phyloP scores from a whole-genome alignment of 2,113 vertebrate species.

The Dunckerocampus dactyliophorus region DNA sequence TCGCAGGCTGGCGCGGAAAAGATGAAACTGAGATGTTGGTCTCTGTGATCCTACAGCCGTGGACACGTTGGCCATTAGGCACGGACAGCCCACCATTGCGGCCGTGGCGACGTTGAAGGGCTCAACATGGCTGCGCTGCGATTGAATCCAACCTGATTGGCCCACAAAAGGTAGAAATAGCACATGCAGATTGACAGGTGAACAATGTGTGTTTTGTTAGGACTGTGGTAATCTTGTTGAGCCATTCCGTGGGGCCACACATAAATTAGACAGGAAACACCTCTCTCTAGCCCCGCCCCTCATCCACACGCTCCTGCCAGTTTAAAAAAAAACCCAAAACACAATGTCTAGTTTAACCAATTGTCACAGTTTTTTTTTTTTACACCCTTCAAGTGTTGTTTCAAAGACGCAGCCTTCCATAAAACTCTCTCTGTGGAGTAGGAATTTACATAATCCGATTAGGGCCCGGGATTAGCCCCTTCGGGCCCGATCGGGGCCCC shows the following conservation, averaged over 20 bases:
- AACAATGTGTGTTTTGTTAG: conserved; percentile 74
- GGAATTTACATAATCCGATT: conserved; percentile 99
- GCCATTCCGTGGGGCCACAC: conserved; percentile 66
- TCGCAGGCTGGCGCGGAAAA: conserved; percentile 12
- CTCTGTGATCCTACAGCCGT: conserved; percentile 51
- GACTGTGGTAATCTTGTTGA: conserved; percentile 74
- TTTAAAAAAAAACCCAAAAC: conserved; percentile 52
- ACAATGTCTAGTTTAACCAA: conserved; percentile 69
- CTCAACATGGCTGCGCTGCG: conserved; percentile 37
- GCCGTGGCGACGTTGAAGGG: neutral
- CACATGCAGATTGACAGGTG: conserved; percentile 70
- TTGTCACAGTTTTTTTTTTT: conserved; percentile 69
- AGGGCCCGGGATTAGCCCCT: conserved; percentile 81
- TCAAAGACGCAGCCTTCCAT: conserved; percentile 75
- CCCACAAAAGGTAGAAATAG: conserved; percentile 64
- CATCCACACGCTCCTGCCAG: conserved; percentile 28
- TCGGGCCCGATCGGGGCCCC: conserved; percentile 81
- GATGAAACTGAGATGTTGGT: conserved; percentile 63
- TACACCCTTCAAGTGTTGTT: conserved; percentile 80
- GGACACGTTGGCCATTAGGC: conserved; percentile 58
- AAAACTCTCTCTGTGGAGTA: conserved; percentile 83
- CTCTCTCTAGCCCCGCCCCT: conserved; percentile 34
- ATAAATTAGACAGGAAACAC: conserved; percentile 66
- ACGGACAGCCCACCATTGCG: conserved; percentile 45
- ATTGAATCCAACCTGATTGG: conserved; percentile 58